Evolutionary conservation across 2,888 invertebrate species (phyloP), one percentile per base, ranked within the genome.

Genomic region (Lasioglossum zephyrum): DNA sequence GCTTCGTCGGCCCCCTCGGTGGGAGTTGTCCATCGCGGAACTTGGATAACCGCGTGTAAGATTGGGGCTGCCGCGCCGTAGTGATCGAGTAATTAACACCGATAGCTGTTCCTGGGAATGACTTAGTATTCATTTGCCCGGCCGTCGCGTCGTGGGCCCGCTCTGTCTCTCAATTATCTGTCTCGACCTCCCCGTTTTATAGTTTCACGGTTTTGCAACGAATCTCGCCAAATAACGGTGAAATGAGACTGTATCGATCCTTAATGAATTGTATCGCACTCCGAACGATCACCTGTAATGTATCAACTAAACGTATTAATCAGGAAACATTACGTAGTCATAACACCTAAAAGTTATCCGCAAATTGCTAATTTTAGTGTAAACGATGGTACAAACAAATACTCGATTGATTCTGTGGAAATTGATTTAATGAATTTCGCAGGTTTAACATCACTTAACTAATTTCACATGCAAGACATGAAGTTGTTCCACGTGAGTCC

Each of bases 51-150:
- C 80, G 74, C 69, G 39, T 36, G 73, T 11, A 70, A 9, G 39
- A 36, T 53, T 39, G 63, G 66, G 41, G 16, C 31, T 36, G 63
- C 4, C 66, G 73, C 26, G 63, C 2, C 73, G 73, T 22, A 41
- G 36, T 31, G 22, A 82, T 73, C 36, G 26, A 53, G 16, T 41
- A 66, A 69, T 79, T 74, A 47, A 41, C 49, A 69, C 77, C 69
- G 41, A 57, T 70, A 26, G 57, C 49, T 31, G 47, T 47, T 60
- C 60, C 22, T 11, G 36, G n/a, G 13, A 72, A 9, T 69, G 47
- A 39, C n/a, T 22, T 31, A 60, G 57, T 60, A 31, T n/a, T 22
- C 8, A 26, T 60, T 26, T 69, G 36, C 39, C 9, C 36, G 69
- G 22, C 36, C 36, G 69, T 69, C 39, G 22, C 9, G 69, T 69